These are phyloP conservation scores for Erannis defoliaria DNA, from an alignment of 2,888 invertebrate species.

Conservation along the genomic window DNA sequence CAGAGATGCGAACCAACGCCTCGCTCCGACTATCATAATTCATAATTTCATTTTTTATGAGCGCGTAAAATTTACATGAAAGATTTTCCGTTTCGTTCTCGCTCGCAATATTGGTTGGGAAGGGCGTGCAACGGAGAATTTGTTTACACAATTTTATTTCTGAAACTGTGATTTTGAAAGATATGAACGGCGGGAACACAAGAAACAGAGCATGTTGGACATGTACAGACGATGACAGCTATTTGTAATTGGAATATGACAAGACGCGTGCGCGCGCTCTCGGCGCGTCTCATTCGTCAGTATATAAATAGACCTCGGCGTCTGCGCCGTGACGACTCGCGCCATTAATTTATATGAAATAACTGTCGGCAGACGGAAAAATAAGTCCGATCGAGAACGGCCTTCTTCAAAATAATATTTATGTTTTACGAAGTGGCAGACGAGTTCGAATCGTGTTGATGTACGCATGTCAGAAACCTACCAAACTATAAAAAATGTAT, in stretches of 20 bases:
- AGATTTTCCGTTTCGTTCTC: constrained; percentile 68
- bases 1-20: constrained; percentile 66
- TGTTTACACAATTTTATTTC: constrained; percentile 49
- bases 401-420: constrained; percentile 84
- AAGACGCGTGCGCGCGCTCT: constrained; percentile 83
- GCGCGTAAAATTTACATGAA: constrained; percentile 60
- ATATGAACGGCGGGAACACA: constrained; percentile 60
- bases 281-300: constrained; percentile 86
- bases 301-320: constrained; percentile 85
- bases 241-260: constrained; percentile 87
- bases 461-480: constrained; percentile 71
- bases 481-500: constrained; percentile 63
- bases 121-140: constrained; percentile 43
- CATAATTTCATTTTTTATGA: constrained; percentile 83
- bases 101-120: constrained; percentile 39
- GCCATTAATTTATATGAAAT: constrained; percentile 87
- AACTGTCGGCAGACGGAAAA: constrained; percentile 86
- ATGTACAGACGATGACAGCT: constrained; percentile 81
- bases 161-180: constrained; percentile 57
- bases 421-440: constrained; percentile 83
- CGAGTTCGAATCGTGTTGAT: constrained; percentile 69
- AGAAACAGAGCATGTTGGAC: constrained; percentile 66
- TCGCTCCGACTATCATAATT: constrained; percentile 81
- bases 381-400: constrained; percentile 82
- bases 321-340: constrained; percentile 86